Base-by-base conservation (phyloP, 2,113 vertebrate species). In the Cyprinodon tularosa region DNA sequence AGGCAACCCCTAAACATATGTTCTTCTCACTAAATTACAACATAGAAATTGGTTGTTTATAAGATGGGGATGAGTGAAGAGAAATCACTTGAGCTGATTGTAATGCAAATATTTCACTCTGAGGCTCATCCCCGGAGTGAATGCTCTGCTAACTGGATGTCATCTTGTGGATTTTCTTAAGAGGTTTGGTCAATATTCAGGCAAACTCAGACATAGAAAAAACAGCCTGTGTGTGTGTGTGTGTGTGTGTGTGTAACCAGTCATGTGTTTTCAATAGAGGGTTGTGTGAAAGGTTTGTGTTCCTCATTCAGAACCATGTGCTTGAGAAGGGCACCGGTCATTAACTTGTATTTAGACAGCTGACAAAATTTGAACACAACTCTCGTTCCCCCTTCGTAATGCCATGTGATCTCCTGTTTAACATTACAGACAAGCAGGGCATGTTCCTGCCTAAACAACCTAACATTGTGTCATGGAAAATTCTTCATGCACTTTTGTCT, bases 331-430 rank as follows among this genome's bases (percentile, higher is more conserved):
- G 62, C 62, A 72, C 72, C 70, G 53, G 38, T 67, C 70, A 81
- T 73, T 62, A 74, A 76, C 71, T 68, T 22, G 72, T 93, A 76
- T 91, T 91, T 90, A 66, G 88, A 92, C 88, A 90, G 91, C 90
- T 91, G 88, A 83, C 81, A 76, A 67, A 66, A 78, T 82, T 85
- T 74, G 78, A 78, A 82, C 72, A 65, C 61, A 71, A 68, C 64
- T 80, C 80, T 82, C 53, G 66, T 70, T 42, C 70, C 3, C 39
- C 42, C 40, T 63, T 38, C 53, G 39, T 87, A 81, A 88, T 77
- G 75, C 82, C 83, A 87, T 74, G 69, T 80, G 84, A 83, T 64
- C 57, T 22, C 74, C 77, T 42, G 47, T 8, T 0, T 63, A 62
- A 75, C 45, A 15, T 69, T 77, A 45, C 71, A 42, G 62, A 62